Percentiles rank a stretch among this genome's conserved stretches.
Conservation (phyloP, 2,797 vertebrate genomes). For the Schizothorax lantsangensis region DNA sequence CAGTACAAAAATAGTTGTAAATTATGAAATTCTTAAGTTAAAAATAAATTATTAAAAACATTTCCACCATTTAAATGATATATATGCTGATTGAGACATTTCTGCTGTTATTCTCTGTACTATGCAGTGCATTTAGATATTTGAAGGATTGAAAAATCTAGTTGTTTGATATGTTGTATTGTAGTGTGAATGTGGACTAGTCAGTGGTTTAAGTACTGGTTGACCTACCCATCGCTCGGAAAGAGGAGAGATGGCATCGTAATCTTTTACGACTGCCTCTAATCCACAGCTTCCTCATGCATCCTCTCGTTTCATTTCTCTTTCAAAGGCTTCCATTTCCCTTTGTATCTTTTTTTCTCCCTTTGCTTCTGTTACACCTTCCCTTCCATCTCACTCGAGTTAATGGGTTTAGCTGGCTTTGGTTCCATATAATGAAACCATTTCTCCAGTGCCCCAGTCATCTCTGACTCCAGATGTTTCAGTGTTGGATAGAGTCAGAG, state of each 20-base stretch:
- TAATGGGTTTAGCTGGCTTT: constrained; percentile 50
- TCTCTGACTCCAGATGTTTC: constrained; percentile 40
- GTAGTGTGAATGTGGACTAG: background rate
- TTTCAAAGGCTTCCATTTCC: constrained; percentile 35
- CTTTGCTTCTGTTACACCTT: constrained; percentile 21
- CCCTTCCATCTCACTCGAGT: constrained; percentile 17
- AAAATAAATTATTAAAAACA: background rate
- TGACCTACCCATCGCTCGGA: constrained; percentile 66
- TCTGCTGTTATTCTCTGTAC: background rate
- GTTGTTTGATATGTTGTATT: background rate
- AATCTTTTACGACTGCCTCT: constrained; percentile 71
- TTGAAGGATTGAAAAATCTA: background rate
- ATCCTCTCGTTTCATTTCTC: constrained; percentile 11
- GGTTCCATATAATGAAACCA: constrained; percentile 44
- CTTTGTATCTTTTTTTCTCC: constrained; percentile 59
- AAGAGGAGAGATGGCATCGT: constrained; percentile 64
- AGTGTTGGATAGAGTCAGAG: constrained; percentile 26
- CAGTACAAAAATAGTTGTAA: background rate
- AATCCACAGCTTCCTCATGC: constrained; percentile 67
- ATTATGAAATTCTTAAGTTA: background rate
- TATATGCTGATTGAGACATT: background rate
- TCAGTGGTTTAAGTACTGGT: background rate
- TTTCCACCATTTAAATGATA: background rate
- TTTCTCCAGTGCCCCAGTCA: constrained; percentile 32
- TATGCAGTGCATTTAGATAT: background rate